Base-by-base conservation (phyloP, 1,140 invertebrate species). In the Bilobella aurantiaca region DNA sequence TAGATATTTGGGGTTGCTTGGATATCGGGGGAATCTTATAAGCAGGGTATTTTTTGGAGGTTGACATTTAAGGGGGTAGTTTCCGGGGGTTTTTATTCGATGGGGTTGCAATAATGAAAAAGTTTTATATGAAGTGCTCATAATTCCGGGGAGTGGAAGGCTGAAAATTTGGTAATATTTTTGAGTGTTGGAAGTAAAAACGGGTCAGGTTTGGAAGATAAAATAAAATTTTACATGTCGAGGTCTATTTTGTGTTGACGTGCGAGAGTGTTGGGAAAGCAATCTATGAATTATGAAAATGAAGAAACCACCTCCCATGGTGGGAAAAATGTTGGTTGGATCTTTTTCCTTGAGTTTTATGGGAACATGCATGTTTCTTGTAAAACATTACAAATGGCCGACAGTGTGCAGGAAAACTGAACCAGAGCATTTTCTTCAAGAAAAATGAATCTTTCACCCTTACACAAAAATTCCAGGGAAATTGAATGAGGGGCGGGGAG, bases 271-370 rank as follows among this genome's bases (percentile, higher is more conserved):
- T 53, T 53, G 25, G 8, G 25, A 53, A 53, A 53, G 14, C 49
- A 53, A 53, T 53, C 49, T 53, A 53, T 53, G 49, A 53, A 53
- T 53, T 53, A 53, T 53, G 49, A 53, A 53, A 53, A 53, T 53
- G 49, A 53, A 53, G 49, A 53, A 53, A 53, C 49, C 14, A 53
- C 49, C 49, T 53, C 49, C 49, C 49, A 53, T 53, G 49, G 49
- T 16, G 49, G 49, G 23, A 23, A 23, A 12, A 53, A 14, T 5
- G 5, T 53, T 12, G 8, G 21, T 5, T n/a, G n/a, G n/a, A n/a
- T n/a, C n/a, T n/a, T n/a, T n/a, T n/a, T n/a, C n/a, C n/a, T n/a
- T n/a, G n/a, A n/a, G n/a, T n/a, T n/a, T n/a, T n/a, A n/a, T n/a
- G n/a, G n/a, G n/a, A n/a, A n/a, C n/a, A n/a, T n/a, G n/a, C n/a